Evolutionary conservation across 2,797 vertebrate genomes (phyloP).

Genomic region (Mormyrus hasselquistii): DNA sequence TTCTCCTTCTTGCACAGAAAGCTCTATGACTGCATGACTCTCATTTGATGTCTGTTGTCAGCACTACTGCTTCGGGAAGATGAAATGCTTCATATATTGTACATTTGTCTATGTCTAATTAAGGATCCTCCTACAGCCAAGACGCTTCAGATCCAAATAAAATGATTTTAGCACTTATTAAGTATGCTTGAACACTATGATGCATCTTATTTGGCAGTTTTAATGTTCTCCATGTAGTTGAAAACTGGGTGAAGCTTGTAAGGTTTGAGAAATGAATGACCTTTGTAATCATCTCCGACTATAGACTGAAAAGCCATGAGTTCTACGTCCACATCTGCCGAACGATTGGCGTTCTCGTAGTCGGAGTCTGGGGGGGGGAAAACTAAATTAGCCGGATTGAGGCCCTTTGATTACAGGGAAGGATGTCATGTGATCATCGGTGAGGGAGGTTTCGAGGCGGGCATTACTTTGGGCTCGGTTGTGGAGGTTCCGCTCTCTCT

Average conservation of each 20-base stretch:
- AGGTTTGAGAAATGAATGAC: slow-evolving; percentile 34
- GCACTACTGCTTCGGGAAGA: too few species aligned
- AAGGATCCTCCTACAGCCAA: not conserved
- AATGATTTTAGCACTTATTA: not conserved
- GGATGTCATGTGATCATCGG: not conserved
- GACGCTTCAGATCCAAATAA: not conserved
- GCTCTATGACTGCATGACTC: not conserved
- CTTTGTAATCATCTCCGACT: slow-evolving; percentile 67
- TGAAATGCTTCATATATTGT: not conserved
- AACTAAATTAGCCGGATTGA: not conserved
- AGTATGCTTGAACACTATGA: not conserved
- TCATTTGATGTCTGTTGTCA: not conserved
- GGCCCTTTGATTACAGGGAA: slow-evolving; percentile 7
- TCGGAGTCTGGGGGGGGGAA: slow-evolving; percentile 54
- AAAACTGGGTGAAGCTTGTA: not conserved
- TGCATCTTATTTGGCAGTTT: not conserved
- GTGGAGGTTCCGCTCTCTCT: slow-evolving; percentile 66
- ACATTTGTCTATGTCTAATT: not conserved
- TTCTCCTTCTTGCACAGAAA: not conserved
- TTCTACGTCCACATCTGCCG: slow-evolving; percentile 64
- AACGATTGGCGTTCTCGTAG: slow-evolving; percentile 61
- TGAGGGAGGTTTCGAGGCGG: not conserved
- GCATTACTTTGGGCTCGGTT: slow-evolving; percentile 66
- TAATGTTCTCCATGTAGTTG: not conserved
- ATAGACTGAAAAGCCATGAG: slow-evolving; percentile 71